These are phyloP conservation scores for Caligus rogercresseyi DNA, from an alignment of 1,140 invertebrate genomes.

Conservation along the genomic window DNA sequence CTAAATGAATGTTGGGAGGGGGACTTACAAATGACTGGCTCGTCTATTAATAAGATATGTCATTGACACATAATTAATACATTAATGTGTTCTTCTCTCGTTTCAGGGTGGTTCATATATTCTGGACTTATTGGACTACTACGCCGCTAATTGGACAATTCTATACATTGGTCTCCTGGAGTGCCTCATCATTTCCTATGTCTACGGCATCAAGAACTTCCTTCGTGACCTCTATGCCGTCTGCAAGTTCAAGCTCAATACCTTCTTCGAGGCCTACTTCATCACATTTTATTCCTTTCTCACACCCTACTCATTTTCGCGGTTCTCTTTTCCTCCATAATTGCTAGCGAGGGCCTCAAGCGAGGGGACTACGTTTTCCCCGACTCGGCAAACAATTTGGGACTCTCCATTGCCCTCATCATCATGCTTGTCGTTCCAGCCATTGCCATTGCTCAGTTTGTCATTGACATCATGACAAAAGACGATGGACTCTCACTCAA, in stretches of 20 bases:
- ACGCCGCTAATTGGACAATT: constrained; percentile 68
- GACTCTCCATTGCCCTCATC: constrained; percentile 49
- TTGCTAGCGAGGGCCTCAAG: constrained; percentile 54
- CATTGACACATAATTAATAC: too few species aligned
- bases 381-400: constrained; percentile 49
- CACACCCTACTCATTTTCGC: constrained; percentile 28
- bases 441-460: constrained; percentile 41
- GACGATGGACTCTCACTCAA: background rate
- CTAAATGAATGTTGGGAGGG: too few species aligned
- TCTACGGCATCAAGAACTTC: constrained; percentile 60
- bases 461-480: background rate
- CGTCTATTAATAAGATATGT: too few species aligned
- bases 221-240: constrained; percentile 54
- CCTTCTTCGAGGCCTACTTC: background rate
- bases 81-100: background rate
- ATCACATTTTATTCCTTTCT: background rate
- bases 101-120: constrained; percentile 47
- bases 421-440: constrained; percentile 49
- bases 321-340: constrained; percentile 61
- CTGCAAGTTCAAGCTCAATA: constrained; percentile 28
- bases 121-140: constrained; percentile 63
- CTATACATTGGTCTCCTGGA: constrained; percentile 58
- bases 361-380: constrained; percentile 52
- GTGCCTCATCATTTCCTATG: constrained; percentile 55
- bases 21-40: too few species aligned